These are phyloP conservation scores for Ellobius talpinus DNA, from an alignment of 2,113 vertebrate species.

Conservation along the genomic window DNA sequence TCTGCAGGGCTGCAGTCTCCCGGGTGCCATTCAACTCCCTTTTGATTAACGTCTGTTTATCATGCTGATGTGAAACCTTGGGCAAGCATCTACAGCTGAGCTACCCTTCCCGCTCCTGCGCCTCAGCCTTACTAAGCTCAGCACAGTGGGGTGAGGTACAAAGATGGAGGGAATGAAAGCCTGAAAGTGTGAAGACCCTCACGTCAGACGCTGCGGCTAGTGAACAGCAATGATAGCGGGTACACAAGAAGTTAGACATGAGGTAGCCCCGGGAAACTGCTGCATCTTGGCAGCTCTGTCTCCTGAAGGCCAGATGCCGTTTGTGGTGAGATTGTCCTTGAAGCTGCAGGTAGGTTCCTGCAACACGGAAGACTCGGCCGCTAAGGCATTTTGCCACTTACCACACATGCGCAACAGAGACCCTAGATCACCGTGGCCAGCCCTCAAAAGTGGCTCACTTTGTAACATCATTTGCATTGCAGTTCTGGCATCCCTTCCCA, in stretches of 20 bases:
- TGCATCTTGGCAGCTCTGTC: not conserved
- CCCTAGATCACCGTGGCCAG: not conserved
- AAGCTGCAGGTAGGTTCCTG: not conserved
- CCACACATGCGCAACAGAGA: not conserved
- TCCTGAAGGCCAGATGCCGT: not conserved
- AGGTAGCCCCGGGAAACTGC: not conserved
- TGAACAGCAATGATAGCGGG: not conserved
- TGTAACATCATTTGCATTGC: not conserved
- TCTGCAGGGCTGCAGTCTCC: not conserved
- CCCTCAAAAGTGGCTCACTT: not conserved
- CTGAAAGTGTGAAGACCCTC: not conserved
- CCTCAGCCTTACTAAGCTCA: not conserved
- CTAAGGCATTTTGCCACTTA: not conserved
- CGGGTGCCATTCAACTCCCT: not conserved
- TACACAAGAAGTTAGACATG: no score
- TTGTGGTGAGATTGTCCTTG: not conserved
- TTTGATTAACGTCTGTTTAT: not conserved
- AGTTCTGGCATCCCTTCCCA: not conserved
- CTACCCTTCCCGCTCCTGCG: no score
- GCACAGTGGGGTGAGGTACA: fast-evolving
- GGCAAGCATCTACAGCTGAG: not conserved
- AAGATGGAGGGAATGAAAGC: not conserved
- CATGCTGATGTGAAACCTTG: not conserved
- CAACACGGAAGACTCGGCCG: no score
- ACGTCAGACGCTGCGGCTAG: not conserved